These are phyloP conservation scores for Mareca strepera DNA, from an alignment of 2,797 vertebrate genomes.

Conservation along the genomic window DNA sequence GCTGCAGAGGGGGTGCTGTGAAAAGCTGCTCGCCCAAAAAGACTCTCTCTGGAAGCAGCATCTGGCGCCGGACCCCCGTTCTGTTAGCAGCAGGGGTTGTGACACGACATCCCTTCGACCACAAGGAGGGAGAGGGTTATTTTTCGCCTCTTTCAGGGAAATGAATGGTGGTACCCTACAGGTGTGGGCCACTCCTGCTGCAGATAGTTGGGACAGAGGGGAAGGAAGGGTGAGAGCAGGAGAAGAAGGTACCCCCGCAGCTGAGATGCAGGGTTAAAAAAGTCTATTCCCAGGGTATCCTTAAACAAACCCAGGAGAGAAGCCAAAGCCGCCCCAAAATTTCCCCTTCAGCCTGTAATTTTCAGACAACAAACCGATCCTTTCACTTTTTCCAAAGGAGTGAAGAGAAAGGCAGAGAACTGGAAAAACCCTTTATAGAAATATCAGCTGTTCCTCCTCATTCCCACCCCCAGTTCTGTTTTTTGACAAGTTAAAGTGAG, in stretches of 20 bases:
- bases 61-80: neutral
- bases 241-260: neutral
- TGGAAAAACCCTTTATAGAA: conserved; percentile 66
- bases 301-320: conserved; percentile 33
- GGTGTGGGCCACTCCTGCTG: neutral
- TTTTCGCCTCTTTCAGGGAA: neutral
- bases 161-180: neutral
- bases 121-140: neutral
- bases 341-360: conserved; percentile 64
- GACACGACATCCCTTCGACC: neutral
- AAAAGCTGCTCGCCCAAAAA: neutral
- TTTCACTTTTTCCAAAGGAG: conserved; percentile 57
- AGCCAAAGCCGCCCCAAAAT: conserved; percentile 59
- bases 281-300: conserved; percentile 16
- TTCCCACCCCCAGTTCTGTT: conserved; percentile 69
- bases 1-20: neutral
- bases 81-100: neutral
- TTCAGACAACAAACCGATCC: conserved; percentile 59
- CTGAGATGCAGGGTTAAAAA: neutral
- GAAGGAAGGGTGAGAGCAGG: neutral
- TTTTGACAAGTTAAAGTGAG: conserved; percentile 76
- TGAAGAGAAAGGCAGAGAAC: conserved; percentile 23
- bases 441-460: conserved; percentile 70
- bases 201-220: neutral
- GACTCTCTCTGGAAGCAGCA: neutral